Evolutionary conservation across 1,140 invertebrate species (phyloP).

Genomic region (Formica selysi): DNA sequence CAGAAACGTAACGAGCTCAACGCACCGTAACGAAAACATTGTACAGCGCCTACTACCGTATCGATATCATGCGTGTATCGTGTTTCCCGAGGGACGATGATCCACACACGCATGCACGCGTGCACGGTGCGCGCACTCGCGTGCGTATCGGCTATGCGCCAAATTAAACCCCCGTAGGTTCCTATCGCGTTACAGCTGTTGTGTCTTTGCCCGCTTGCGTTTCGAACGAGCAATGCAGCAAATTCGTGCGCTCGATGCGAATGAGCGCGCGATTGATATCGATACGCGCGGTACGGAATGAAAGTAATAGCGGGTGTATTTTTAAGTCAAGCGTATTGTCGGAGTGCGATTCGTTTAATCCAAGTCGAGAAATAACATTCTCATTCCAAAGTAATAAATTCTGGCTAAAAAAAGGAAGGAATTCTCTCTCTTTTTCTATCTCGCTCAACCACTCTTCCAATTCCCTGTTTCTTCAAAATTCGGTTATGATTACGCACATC

Average conservation of each 20-base stretch:
- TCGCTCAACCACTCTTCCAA: neutral
- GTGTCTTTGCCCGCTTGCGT: slow-evolving; percentile 48
- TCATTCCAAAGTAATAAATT: neutral
- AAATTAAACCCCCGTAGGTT: slow-evolving; percentile 56
- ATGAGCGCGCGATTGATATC: slow-evolving; percentile 26
- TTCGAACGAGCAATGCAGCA: neutral
- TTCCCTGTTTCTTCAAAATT: neutral
- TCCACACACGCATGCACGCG: slow-evolving; percentile 44
- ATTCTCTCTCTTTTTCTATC: neutral
- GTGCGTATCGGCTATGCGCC: slow-evolving; percentile 37
- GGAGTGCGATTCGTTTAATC: neutral
- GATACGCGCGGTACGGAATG: neutral
- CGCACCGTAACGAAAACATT: slow-evolving; percentile 67
- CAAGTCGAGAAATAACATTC: neutral
- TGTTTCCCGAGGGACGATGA: slow-evolving; percentile 67
- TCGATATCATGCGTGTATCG: slow-evolving; percentile 70
- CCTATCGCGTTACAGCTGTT: slow-evolving; percentile 69
- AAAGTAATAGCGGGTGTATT: neutral
- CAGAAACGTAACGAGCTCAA: slow-evolving; percentile 45
- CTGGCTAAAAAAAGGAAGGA: too few species aligned
- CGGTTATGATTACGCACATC: neutral
- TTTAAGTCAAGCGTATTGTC: too few species aligned
- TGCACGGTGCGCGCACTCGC: neutral
- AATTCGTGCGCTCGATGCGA: slow-evolving; percentile 17
- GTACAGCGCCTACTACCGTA: slow-evolving; percentile 55